Percentiles rank a stretch among this genome's conserved stretches.
Conservation (phyloP, 2,888 invertebrate species). For the Brachycybe producta region DNA sequence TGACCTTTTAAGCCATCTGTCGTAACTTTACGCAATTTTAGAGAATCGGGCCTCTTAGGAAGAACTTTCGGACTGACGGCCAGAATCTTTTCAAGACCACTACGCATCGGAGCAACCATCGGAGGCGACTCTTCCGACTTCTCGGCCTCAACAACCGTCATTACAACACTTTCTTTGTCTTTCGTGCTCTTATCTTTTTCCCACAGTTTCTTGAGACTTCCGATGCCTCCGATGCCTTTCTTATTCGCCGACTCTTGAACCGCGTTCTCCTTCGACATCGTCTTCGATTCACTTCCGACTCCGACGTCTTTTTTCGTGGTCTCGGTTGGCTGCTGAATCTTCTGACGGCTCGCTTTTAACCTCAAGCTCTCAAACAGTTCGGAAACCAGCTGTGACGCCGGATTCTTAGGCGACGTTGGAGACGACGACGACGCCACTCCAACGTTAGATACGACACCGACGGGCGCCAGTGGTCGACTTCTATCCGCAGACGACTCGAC, state of each 20-base stretch:
- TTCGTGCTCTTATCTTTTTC: constrained; percentile 45
- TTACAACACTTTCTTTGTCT: constrained; percentile 18
- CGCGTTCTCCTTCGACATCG: constrained; percentile 3
- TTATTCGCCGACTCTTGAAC: constrained; percentile 38
- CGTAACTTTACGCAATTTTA: constrained; percentile 14
- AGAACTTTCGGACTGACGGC: constrained; percentile 13
- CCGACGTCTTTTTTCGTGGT: not conserved
- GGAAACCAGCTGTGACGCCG: constrained; percentile 63
- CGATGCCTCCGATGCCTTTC: constrained; percentile 82
- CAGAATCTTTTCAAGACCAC: not conserved
- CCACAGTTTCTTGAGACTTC: constrained; percentile 82
- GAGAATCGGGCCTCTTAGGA: constrained; percentile 15
- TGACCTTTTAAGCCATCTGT: constrained; percentile 22
- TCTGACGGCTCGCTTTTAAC: constrained; percentile 41
- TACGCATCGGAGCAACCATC: constrained; percentile 1
- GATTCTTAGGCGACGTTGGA: constrained; percentile 31
- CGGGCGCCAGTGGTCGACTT: not conserved
- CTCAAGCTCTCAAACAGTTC: constrained; percentile 75
- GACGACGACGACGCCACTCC: constrained; percentile 2
- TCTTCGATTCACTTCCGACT: not conserved
- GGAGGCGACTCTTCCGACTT: not conserved
- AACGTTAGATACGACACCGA: not conserved
- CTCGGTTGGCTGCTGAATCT: constrained; percentile 6
- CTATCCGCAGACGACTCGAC: not conserved
- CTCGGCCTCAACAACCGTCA: constrained; percentile 14